Conservation (phyloP, 1,140 invertebrate genomes). For the Cylas formicarius region DNA sequence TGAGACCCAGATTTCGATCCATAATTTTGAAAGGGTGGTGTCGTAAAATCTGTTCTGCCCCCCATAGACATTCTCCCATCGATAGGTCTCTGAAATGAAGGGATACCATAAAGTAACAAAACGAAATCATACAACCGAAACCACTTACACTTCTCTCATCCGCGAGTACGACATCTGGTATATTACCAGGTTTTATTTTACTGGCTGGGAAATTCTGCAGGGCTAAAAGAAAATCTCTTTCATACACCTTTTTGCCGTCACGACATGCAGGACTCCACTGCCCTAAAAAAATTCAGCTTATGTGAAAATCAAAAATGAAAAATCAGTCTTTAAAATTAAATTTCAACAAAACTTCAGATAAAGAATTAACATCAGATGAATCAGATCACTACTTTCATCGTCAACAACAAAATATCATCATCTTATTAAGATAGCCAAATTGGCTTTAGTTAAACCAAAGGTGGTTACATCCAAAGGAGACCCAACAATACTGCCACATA, state of each 20-base stretch:
- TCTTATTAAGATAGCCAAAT: neutral
- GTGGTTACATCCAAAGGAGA: no score
- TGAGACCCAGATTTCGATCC: conserved; percentile 29
- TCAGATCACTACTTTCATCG: neutral
- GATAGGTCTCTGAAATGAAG: conserved; percentile 19
- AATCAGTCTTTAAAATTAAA: neutral
- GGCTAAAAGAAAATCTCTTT: conserved; percentile 68
- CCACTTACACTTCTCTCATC: conserved; percentile 29
- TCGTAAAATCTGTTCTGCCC: conserved; percentile 30
- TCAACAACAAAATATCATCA: neutral
- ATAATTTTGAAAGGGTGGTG: conserved; percentile 28
- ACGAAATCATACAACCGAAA: neutral
- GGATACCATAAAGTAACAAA: neutral
- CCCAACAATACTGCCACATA: no score
- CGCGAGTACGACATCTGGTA: conserved; percentile 36
- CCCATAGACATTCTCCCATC: conserved; percentile 28
- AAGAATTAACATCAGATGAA: neutral
- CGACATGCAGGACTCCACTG: conserved; percentile 82
- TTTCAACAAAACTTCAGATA: no score
- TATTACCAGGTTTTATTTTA: conserved; percentile 62
- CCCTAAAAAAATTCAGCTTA: conserved; percentile 42
- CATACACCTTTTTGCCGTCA: conserved; percentile 74
- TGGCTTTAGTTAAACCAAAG: no score
- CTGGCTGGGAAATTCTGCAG: conserved; percentile 67
- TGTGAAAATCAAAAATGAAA: conserved; percentile 3